Evolutionary conservation across 2,797 vertebrate species (phyloP), one percentile per base, ranked within the genome.

Genomic region (Gobionotothen gibberifrons): DNA sequence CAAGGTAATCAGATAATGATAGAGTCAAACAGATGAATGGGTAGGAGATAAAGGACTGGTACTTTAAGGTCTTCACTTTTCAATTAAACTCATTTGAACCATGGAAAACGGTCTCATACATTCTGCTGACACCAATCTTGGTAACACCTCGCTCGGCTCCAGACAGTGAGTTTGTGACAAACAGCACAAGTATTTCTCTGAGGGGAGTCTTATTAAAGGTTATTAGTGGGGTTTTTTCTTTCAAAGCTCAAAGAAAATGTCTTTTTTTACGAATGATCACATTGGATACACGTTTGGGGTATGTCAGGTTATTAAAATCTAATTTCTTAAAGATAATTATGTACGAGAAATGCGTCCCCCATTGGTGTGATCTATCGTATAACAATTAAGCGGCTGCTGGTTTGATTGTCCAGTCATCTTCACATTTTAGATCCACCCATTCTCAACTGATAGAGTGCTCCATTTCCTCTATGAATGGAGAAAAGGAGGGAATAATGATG

Each of bases 401-500:
- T n/a, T 36, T 84, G 74, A 85, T 79, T 64, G 72, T 66, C 75
- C 76, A 52, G 52, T 86, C 69, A 67, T 83, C 54, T 72, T 63
- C 53, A 44, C 32, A 6, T 52, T 85, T 86, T 77, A 58, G 65
- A 82, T 78, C 81, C 80, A 58, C 69, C 66, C 73, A 48, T 72
- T 84, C 54, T 40, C 55, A 73, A 74, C 74, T 85, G 86, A 89
- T 78, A 52, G 80, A 83, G 73, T 49, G 68, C 72, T 86, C 76
- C 63, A 84, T 88, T 71, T 81, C 72, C 72, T 75, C 59, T 52
- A 42, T 79, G 71, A 90, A 88, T 82, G 68, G 72, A 86, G 72
- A 64, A 80, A 88, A 85, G 78, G 54, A 58, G 72, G 79, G 72
- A 87, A 87, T 91, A 91, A 92, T 89, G 85, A 88, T 84, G 75